These are phyloP conservation scores for Chaetodon trifascialis DNA, from an alignment of 2,113 vertebrate genomes.

Conservation along the genomic window DNA sequence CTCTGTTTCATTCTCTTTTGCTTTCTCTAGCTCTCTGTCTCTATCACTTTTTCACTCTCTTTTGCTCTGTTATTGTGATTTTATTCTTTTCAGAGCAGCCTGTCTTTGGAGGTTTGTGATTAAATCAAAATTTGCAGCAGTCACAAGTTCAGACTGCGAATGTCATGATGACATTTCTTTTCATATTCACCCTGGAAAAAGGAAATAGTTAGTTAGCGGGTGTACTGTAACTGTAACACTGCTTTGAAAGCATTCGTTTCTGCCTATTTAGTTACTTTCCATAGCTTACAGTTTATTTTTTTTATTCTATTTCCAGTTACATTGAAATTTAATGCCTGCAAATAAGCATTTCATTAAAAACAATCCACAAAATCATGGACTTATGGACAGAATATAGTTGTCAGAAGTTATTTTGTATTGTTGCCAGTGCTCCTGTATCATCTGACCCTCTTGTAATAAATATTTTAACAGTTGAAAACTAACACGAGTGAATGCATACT, in stretches of 20 bases:
- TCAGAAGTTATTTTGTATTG: not conserved
- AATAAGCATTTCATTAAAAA: not conserved
- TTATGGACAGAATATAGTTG: not conserved
- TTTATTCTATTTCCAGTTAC: not conserved
- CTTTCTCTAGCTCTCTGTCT: conserved; percentile 26
- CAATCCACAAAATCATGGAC: not conserved
- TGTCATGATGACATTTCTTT: conserved; percentile 21
- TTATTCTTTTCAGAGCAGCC: conserved; percentile 24
- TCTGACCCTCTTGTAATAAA: not conserved
- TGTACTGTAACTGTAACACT: not conserved
- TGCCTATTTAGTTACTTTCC: not conserved
- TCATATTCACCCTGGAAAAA: not conserved
- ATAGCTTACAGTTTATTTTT: not conserved
- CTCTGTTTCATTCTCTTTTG: conserved; percentile 31
- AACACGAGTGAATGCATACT: not conserved
- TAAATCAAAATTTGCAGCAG: conserved; percentile 34
- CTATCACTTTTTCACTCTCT: conserved; percentile 6
- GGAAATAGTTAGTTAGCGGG: not conserved
- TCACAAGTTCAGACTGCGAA: conserved; percentile 17
- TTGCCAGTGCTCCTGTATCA: not conserved
- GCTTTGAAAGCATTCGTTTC: not conserved
- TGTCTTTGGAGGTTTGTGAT: conserved; percentile 43
- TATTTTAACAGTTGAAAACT: not conserved
- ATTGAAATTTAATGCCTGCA: not conserved
- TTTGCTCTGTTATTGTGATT: conserved; percentile 47